phyloP scores from a whole-genome alignment of 2,113 vertebrate genomes.

The Cromileptes altivelis region DNA sequence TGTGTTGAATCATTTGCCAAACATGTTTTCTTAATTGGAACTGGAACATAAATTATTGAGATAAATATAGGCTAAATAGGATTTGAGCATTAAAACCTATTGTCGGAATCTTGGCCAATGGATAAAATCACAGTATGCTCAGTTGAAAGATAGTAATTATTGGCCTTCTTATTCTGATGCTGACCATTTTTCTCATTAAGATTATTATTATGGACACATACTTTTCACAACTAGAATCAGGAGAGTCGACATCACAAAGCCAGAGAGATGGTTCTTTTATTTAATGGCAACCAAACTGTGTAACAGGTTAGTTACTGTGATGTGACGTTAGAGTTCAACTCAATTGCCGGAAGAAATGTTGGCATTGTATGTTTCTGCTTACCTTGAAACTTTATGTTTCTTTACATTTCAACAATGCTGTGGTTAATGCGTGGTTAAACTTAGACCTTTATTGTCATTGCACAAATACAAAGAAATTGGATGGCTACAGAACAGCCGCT shows the following conservation, averaged over 20 bases:
- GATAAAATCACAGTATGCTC: neutral
- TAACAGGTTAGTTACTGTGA: neutral
- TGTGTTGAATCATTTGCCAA: neutral
- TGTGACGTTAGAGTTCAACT: no score
- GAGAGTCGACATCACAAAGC: neutral
- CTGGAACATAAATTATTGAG: neutral
- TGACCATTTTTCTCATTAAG: neutral
- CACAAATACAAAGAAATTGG: no score
- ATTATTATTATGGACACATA: neutral
- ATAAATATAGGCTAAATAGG: neutral
- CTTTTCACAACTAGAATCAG: neutral
- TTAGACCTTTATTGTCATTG: no score
- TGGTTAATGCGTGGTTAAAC: no score
- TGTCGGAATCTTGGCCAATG: neutral
- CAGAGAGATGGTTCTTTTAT: neutral
- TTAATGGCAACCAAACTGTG: neutral
- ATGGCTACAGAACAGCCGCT: no score
- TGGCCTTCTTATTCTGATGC: neutral
- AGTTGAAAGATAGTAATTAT: neutral
- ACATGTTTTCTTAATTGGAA: neutral
- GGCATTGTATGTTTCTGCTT: no score
- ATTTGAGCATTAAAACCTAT: neutral
- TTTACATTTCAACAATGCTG: no score
- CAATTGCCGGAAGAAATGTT: no score
- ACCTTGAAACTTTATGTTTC: no score